phyloP scores from a whole-genome alignment of 2,888 invertebrate genomes.

The Tridacna crocea region DNA sequence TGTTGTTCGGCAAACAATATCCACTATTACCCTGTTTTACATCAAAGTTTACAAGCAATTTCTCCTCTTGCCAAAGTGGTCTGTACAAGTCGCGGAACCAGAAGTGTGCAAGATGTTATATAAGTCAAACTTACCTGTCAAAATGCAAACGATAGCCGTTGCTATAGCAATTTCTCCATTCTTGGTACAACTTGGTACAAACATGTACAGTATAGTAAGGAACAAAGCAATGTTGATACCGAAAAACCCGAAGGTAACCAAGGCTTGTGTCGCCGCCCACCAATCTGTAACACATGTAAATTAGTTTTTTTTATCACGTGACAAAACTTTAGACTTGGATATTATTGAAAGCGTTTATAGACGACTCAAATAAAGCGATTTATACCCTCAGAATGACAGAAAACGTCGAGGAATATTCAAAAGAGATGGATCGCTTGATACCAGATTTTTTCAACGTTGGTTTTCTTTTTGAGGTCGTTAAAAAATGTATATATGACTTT shows the following conservation, averaged over 20 bases:
- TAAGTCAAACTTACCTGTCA: constrained; percentile 56
- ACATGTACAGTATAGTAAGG: constrained; percentile 64
- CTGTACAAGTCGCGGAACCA: neutral
- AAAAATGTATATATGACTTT: no score
- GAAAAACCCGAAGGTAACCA: constrained; percentile 68
- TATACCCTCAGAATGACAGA: no score
- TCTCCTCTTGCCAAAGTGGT: neutral
- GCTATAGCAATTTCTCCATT: constrained; percentile 65
- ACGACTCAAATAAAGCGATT: no score
- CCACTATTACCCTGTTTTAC: no score
- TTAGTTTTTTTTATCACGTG: neutral
- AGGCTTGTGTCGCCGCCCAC: constrained; percentile 67
- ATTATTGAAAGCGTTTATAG: no score
- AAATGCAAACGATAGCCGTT: constrained; percentile 63
- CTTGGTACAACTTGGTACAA: constrained; percentile 60
- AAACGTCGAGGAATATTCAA: no score
- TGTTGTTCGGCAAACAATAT: no score
- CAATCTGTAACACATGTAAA: constrained; percentile 59
- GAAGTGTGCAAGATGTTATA: constrained; percentile 2
- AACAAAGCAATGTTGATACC: constrained; percentile 64
- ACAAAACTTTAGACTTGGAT: no score
- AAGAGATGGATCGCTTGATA: no score
- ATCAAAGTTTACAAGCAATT: no score
- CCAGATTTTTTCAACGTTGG: no score
- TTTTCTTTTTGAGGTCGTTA: no score